These are phyloP conservation scores for Gorsachius goisagi DNA, from an alignment of 2,113 vertebrate genomes.

Conservation along the genomic window DNA sequence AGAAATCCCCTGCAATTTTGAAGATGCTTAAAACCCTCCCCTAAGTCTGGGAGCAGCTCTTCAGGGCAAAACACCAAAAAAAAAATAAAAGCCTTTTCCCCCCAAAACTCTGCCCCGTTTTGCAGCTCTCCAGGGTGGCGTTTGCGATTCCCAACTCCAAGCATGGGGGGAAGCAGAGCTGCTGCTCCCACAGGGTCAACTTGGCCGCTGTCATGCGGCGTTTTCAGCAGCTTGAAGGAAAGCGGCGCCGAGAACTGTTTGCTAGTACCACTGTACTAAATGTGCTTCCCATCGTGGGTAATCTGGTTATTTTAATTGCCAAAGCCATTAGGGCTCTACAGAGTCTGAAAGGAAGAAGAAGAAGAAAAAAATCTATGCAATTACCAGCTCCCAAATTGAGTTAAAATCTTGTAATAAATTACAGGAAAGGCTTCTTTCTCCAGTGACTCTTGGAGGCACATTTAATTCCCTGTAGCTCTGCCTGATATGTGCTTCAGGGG, in stretches of 20 bases:
- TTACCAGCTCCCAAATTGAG: constrained; percentile 14
- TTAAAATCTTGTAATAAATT: constrained; percentile 35
- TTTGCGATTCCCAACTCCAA: accelerated
- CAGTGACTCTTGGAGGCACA: background rate
- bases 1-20: background rate
- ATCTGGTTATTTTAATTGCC: constrained; percentile 35
- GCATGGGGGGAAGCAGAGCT: background rate
- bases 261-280: background rate
- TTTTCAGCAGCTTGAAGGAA: background rate
- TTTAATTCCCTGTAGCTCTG: background rate
- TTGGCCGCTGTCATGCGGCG: accelerated
- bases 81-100: background rate
- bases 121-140: accelerated
- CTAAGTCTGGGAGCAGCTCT: accelerated
- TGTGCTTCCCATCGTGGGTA: background rate
- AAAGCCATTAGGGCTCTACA: constrained; percentile 11
- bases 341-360: background rate
- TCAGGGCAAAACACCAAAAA: background rate
- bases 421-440: background rate
- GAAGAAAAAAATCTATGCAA: background rate
- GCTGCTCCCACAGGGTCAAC: background rate
- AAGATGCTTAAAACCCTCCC: background rate
- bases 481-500: background rate
- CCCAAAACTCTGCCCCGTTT: accelerated
- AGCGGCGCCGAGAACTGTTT: background rate